phyloP scores from a whole-genome alignment of 2,888 invertebrate species.

The Perizoma affinitatum region DNA sequence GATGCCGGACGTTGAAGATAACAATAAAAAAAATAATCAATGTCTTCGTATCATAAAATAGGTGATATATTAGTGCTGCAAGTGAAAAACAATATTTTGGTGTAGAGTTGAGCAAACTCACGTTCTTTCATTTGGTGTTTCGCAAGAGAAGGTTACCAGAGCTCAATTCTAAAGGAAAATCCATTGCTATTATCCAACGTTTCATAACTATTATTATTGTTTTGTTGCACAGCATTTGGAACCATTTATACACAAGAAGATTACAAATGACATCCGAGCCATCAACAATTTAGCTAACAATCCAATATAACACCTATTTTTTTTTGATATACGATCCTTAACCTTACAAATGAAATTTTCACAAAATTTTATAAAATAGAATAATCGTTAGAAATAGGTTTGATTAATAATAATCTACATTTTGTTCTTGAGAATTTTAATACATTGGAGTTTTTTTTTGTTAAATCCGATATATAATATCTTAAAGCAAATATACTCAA shows the following conservation, averaged over 20 bases:
- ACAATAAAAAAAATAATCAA: conserved; percentile 37
- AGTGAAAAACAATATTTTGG: conserved; percentile 7
- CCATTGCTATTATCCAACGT: conserved; percentile 3
- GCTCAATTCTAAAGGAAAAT: conserved; percentile 6
- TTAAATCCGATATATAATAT: conserved; percentile 23
- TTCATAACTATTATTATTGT: conserved; percentile 43
- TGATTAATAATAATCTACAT: conserved; percentile 33
- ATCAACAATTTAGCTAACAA: conserved; percentile 33
- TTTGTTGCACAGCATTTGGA: conserved; percentile 55
- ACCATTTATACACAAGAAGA: conserved; percentile 45
- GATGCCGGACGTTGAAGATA: conserved; percentile 24
- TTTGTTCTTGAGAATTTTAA: conserved; percentile 36
- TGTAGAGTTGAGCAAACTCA: conserved; percentile 34
- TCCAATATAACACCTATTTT: conserved; percentile 69
- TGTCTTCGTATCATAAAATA: conserved; percentile 40
- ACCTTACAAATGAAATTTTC: conserved; percentile 34
- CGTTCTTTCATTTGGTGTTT: neutral
- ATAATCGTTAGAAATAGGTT: conserved; percentile 32
- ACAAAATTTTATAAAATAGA: conserved; percentile 34
- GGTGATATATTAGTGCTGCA: conserved; percentile 52
- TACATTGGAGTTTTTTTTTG: conserved; percentile 16
- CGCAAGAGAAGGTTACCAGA: neutral
- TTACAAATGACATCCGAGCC: conserved; percentile 17
- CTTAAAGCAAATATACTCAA: conserved; percentile 15
- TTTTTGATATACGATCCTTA: conserved; percentile 25